A percentile compares a stretch with the other conserved stretches of the same genome.
Evolutionary conservation across 2,113 vertebrate species (phyloP).

Genomic region (Atlantisia rogersi): DNA sequence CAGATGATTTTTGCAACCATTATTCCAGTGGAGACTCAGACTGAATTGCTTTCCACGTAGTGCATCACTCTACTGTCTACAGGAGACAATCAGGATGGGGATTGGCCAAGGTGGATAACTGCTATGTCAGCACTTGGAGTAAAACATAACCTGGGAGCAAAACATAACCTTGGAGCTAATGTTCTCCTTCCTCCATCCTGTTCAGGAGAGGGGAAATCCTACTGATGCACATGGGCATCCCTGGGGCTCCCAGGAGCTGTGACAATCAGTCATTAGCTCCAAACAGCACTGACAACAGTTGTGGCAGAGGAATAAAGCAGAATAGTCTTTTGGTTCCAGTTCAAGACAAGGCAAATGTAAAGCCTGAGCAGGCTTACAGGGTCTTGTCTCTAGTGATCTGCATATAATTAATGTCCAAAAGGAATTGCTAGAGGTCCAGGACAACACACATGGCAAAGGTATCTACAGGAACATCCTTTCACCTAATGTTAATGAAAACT

Average conservation of each 20-base stretch:
- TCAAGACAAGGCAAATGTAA: not conserved
- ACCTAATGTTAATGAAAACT: not conserved
- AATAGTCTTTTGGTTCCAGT: not conserved
- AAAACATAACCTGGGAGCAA: not conserved
- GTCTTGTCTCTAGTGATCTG: not conserved
- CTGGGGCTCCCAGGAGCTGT: not conserved
- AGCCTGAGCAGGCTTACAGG: not conserved
- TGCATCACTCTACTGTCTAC: not conserved
- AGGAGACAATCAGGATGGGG: not conserved
- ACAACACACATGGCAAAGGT: not conserved
- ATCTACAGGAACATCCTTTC: not conserved
- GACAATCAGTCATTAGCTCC: not conserved
- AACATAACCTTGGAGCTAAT: not conserved
- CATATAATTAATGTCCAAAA: not conserved
- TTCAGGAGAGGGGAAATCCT: not conserved
- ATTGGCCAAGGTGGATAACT: not conserved
- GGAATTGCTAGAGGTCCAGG: not conserved
- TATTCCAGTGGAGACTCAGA: not conserved
- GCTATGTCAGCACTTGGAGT: not conserved
- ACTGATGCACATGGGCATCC: not conserved
- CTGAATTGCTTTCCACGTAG: rapidly evolving
- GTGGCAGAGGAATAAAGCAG: not conserved
- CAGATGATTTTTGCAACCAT: not conserved
- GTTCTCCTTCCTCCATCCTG: not conserved
- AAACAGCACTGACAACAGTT: not conserved